Base-by-base conservation (phyloP, 2,888 invertebrate species). In the Lasioglossum calceatum region DNA sequence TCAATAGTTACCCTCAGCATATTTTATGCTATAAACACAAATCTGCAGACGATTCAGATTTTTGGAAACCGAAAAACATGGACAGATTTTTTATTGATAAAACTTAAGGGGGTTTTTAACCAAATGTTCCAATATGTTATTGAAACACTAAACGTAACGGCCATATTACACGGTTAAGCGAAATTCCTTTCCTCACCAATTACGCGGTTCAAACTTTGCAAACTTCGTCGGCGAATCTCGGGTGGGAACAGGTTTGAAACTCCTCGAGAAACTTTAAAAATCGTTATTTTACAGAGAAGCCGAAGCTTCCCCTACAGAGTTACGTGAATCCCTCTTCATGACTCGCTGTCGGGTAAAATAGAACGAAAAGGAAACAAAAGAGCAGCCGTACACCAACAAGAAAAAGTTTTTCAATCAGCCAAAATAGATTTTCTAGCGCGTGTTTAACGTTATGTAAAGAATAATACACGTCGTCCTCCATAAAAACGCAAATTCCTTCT, bases 261-360 rank as follows among this genome's bases (percentile, higher is more conserved):
- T 93, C 91, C 91, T 92, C 90, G 91, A 91, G 91, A 94, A 94
- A 94, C 92, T 94, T 94, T 93, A 94, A 94, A 94, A 94, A 94
- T 94, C 94, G 93, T 94, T 94, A 94, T 92, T 92, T 92, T 91
- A 89, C 92, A 86, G 78, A 81, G 84, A 82, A 83, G 78, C 81
- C 79, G 76, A 82, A 81, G 88, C 82, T 74, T 61, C 88, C 81
- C 82, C 82, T 77, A 70, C 85, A 76, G 75, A 85, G 85, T 86
- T 82, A 84, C 84, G 72, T n/a, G 81, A 84, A 88, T 85, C 79
- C 79, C 81, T 86, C 75, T 88, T 88, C 77, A 77, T 77, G 88
- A 81, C 88, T 88, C 77, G 72, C 82, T 78, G 73, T 72, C 82
- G 70, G 82, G 79, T 84, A 78, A 84, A 82, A 87, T 87, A 76